Percentiles rank a stretch among this genome's conserved stretches.
Evolutionary conservation across 1,140 invertebrate species (phyloP).

Genomic region (Gryllus bimaculatus): DNA sequence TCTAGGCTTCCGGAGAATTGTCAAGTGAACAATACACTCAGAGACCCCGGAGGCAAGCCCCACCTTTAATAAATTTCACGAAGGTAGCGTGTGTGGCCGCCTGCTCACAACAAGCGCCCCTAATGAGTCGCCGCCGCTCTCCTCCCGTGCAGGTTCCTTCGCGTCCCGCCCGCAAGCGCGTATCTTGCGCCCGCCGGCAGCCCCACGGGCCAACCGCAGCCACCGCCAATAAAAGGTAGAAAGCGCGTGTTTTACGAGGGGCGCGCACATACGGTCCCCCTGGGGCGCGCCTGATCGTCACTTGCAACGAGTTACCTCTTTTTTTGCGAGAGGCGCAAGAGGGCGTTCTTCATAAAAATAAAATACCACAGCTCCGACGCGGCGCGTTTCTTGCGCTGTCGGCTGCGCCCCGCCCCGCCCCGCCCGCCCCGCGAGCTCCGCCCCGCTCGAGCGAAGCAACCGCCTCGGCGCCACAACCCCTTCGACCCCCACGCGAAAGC

Average conservation of each 20-base stretch:
- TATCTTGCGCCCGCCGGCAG: slow-evolving; percentile 67
- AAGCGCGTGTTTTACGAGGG: slow-evolving; percentile 14
- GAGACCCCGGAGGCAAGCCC: no score
- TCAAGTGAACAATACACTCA: no score
- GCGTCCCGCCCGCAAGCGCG: slow-evolving; percentile 83
- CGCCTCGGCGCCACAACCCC: not conserved
- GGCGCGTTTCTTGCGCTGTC: not conserved
- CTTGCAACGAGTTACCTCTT: slow-evolving; percentile 9
- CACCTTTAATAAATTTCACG: no score
- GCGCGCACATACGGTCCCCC: slow-evolving; percentile 9
- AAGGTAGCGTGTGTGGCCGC: no score
- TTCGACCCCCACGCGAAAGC: not conserved
- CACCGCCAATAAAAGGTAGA: slow-evolving; percentile 47
- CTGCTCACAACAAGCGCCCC: slow-evolving; percentile 31
- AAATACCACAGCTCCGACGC: not conserved
- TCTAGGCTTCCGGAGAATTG: no score
- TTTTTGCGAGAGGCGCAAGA: not conserved
- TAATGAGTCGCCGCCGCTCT: slow-evolving; percentile 98
- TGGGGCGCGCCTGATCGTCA: not conserved
- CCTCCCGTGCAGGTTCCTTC: slow-evolving; percentile 90
- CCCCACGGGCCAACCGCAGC: slow-evolving; percentile 92
- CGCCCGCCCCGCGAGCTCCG: no score
- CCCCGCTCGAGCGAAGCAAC: not conserved
- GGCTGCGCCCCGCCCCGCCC: not conserved
- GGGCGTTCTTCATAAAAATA: slow-evolving; percentile 14